Conservation (phyloP, 2,888 invertebrate species). For the Acronicta psi region DNA sequence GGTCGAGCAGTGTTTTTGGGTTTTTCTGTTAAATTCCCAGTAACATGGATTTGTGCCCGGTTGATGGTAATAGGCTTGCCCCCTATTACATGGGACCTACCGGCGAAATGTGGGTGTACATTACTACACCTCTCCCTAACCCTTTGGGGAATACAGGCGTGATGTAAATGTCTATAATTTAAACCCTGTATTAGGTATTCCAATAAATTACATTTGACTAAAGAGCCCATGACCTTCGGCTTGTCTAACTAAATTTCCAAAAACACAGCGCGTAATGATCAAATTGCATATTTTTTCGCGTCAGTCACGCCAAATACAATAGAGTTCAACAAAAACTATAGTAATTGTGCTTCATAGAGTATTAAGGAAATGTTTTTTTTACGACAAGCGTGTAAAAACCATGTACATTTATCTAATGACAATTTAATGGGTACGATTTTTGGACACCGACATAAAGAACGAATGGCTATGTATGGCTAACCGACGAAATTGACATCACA, state of each 20-base stretch:
- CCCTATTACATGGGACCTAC: too few relatives aligned
- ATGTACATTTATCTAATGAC: slow-evolving; percentile 65
- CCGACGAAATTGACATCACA: slow-evolving; percentile 55
- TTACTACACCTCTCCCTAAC: too few relatives aligned
- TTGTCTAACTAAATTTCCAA: slow-evolving; percentile 32
- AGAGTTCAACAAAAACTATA: slow-evolving; percentile 47
- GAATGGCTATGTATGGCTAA: slow-evolving; percentile 37
- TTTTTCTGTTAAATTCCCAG: too few relatives aligned
- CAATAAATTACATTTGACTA: neutral
- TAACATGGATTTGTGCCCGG: too few relatives aligned
- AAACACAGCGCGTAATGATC: slow-evolving; percentile 41
- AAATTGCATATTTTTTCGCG: slow-evolving; percentile 42
- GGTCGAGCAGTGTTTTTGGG: too few relatives aligned
- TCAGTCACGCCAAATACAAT: slow-evolving; percentile 44
- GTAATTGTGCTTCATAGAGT: slow-evolving; percentile 61
- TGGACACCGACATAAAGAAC: slow-evolving; percentile 60
- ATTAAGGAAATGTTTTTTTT: slow-evolving; percentile 64
- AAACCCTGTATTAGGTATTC: too few relatives aligned
- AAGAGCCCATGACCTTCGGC: slow-evolving; percentile 26
- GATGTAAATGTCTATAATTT: too few relatives aligned
- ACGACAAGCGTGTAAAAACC: slow-evolving; percentile 63
- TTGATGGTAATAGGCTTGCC: too few relatives aligned
- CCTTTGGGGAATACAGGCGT: too few relatives aligned
- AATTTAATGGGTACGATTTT: slow-evolving; percentile 70
- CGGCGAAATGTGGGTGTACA: too few relatives aligned